phyloP scores from a whole-genome alignment of 2,797 vertebrate genomes.

The Eulemur albifrons region DNA sequence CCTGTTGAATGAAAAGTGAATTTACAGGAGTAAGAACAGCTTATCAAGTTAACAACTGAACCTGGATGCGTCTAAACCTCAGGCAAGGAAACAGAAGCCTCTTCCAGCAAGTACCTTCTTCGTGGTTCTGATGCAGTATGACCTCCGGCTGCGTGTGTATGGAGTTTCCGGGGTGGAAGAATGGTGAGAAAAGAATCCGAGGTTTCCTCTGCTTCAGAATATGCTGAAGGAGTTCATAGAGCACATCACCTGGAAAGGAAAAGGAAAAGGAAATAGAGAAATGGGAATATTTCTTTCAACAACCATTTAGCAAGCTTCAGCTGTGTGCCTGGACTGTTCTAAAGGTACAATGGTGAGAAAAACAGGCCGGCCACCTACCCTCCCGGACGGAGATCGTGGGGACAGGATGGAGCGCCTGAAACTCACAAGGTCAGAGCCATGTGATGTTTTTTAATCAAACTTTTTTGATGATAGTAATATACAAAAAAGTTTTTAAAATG shows the following conservation, averaged over 20 bases:
- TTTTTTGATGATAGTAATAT: neutral
- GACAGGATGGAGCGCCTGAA: neutral
- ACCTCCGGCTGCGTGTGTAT: conserved; percentile 92
- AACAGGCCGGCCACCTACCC: fast-evolving
- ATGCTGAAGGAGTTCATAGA: conserved; percentile 98
- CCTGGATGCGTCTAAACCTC: neutral
- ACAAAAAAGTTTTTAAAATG: neutral
- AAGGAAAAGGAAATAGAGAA: conserved; percentile 46
- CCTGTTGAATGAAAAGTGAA: neutral
- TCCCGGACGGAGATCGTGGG: too few species aligned
- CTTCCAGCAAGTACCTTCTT: conserved; percentile 90
- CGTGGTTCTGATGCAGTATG: conserved; percentile 92
- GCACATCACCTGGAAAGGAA: conserved; percentile 90
- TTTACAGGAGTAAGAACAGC: neutral
- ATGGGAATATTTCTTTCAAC: neutral
- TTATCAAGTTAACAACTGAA: neutral
- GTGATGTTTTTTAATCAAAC: neutral
- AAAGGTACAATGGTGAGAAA: fast-evolving
- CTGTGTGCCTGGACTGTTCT: fast-evolving
- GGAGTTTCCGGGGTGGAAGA: conserved; percentile 93
- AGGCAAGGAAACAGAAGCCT: neutral
- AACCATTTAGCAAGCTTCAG: fast-evolving
- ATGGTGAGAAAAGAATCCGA: conserved; percentile 89
- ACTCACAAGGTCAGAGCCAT: neutral
- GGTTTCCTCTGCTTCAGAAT: conserved; percentile 97